Base-by-base conservation (phyloP, 2,888 invertebrate species). In the Habroteleia sp. region DNA sequence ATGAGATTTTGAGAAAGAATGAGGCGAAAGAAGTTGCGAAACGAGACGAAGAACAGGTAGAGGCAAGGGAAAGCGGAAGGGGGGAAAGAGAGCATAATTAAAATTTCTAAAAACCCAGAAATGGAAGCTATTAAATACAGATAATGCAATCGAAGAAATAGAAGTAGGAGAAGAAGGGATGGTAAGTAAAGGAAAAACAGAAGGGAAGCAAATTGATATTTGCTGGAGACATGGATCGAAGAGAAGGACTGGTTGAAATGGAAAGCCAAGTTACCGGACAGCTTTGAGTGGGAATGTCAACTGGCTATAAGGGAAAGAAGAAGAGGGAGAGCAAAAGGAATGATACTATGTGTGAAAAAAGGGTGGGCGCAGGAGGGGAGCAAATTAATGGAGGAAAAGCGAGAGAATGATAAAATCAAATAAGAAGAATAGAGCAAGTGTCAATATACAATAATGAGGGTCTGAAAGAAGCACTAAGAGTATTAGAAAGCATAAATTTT, bases 221-320 rank as follows among this genome's bases (percentile, higher is more conserved):
- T n/a, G n/a, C n/a, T n/a, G n/a, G 73, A 76, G 16, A 79, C 78
- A 3, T 76, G 77, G 77, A 4, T 74, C 11, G 66, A 39, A 3
- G 68, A 76, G 17, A 77, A 74, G 13, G 46, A 11, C 0, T 76
- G 77, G 74, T 33, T 39, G 0, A 48, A 10, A 3, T n/a, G 46
- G 3, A 65, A 25, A 5, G 3, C 8, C 0, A 60, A 10, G 1
- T 10, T 77, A 1, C 35, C 75, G 1, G 25, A 42, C 2, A 60
- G 31, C 0, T 76, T 69, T 14, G 20, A 1, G 6, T 76, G 77
- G 71, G 31, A 14, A 4, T 6, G 0, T 11, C 25, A 35, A 8
- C 8, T 11, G 1, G 75, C 68, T 2, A 16, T 1, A 23, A 76
- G 29, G 33, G 41, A 13, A 3, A 66, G 52, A 1, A 75, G 23